Conservation (phyloP, 2,113 vertebrate genomes). For the Pica pica region DNA sequence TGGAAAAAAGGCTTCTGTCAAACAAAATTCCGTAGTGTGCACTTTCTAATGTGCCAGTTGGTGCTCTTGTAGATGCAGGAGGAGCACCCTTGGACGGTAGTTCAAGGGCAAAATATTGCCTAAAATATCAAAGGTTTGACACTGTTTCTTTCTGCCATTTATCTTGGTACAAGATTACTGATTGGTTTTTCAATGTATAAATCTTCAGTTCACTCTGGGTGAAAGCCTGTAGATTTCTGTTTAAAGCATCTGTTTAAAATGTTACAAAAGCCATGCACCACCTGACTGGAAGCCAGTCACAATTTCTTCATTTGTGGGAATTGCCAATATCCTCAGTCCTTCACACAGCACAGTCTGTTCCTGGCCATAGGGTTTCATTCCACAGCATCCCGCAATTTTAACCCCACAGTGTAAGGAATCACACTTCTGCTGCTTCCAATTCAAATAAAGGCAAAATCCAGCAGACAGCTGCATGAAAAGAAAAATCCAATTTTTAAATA, state of each 20-base stretch:
- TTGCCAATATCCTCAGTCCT: not conserved
- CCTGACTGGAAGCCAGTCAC: not conserved
- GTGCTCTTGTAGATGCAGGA: not conserved
- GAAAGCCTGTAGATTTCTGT: not conserved
- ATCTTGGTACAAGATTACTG: not conserved
- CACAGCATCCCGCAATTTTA: not conserved
- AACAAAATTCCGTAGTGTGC: not conserved
- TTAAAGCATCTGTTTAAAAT: not conserved
- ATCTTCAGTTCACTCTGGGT: not conserved
- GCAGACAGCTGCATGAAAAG: not conserved
- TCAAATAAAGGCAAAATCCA: slow-evolving; percentile 34
- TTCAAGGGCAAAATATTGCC: not conserved
- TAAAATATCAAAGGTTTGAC: not conserved
- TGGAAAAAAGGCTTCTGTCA: not conserved
- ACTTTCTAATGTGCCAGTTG: not conserved
- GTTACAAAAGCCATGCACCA: not conserved
- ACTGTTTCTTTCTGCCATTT: not conserved
- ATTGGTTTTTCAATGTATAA: not conserved
- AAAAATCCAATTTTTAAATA: not conserved
- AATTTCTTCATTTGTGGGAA: not conserved
- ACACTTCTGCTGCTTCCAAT: slow-evolving; percentile 4
- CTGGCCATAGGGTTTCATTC: slow-evolving; percentile 20
- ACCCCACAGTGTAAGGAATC: not conserved
- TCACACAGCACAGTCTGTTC: not conserved
- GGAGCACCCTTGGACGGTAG: not conserved